phyloP scores from a whole-genome alignment of 2,888 invertebrate genomes.

The Exephanes ischioxanthus region DNA sequence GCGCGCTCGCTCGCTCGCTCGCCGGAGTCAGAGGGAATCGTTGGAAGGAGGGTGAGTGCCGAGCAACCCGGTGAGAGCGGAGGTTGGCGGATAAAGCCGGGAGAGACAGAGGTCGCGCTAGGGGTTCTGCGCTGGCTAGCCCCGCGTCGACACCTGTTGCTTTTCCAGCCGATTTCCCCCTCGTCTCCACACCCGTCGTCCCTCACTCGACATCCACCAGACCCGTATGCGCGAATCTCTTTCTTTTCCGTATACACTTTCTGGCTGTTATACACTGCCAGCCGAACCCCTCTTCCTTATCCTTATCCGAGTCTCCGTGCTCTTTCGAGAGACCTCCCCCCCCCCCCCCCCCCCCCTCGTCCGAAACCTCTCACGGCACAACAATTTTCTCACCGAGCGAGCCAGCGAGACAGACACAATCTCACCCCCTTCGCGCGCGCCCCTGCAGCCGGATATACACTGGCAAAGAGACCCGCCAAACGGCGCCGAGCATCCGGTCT shows the following conservation, averaged over 20 bases:
- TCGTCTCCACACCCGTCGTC: conserved; percentile 65
- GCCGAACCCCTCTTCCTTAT: conserved; percentile 27
- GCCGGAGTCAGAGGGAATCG: conserved; percentile 55
- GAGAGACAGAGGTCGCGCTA: conserved; percentile 63
- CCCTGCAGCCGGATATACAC: conserved; percentile 23
- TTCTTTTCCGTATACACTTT: conserved; percentile 48
- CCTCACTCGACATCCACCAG: conserved; percentile 38
- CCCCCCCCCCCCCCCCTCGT: conserved; percentile 29
- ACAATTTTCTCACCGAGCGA: conserved; percentile 52
- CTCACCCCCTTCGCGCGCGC: conserved; percentile 22
- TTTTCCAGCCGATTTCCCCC: conserved; percentile 79
- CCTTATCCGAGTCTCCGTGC: conserved; percentile 59
- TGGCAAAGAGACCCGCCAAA: conserved; percentile 48
- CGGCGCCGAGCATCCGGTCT: conserved; percentile 31
- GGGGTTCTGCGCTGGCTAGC: conserved; percentile 77
- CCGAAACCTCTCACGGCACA: conserved; percentile 53
- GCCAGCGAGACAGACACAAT: conserved; percentile 47
- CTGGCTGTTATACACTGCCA: conserved; percentile 31
- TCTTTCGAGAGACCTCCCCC: conserved; percentile 31
- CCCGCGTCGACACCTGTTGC: conserved; percentile 84
- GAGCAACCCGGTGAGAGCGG: conserved; percentile 38
- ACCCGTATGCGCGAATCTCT: conserved; percentile 42
- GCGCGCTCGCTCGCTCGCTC: conserved; percentile 33
- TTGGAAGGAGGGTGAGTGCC: conserved; percentile 58
- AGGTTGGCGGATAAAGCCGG: conserved; percentile 62